Conservation (phyloP, 2,888 invertebrate species). For the Rhynchonema sp. region DNA sequence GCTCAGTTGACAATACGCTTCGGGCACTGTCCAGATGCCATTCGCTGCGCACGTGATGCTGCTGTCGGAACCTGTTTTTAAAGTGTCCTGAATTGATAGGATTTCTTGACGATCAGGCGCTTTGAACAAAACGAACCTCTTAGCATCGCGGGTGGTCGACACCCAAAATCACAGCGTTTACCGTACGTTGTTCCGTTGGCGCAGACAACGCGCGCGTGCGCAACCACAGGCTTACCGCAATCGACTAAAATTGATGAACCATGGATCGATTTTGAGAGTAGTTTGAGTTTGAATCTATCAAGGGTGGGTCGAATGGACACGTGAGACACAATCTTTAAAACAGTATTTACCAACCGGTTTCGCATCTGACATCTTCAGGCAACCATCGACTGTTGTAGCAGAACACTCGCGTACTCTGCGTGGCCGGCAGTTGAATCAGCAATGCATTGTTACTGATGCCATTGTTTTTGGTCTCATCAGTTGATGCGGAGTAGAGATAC, state of each 20-base stretch:
- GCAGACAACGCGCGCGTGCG: constrained; percentile 2
- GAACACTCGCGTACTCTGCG: neutral
- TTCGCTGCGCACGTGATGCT: neutral
- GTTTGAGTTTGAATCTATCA: too few relatives aligned
- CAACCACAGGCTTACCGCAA: constrained; percentile 2
- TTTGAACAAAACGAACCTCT: neutral
- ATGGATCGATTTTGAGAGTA: too few relatives aligned
- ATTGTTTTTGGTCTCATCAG: too few relatives aligned
- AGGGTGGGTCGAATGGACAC: too few relatives aligned
- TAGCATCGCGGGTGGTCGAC: neutral
- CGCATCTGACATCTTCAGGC: neutral
- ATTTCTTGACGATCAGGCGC: neutral
- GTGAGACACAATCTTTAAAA: too few relatives aligned
- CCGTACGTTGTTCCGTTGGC: constrained; percentile 4
- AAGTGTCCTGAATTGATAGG: too few relatives aligned
- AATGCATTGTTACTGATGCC: too few relatives aligned
- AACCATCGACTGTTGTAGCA: neutral
- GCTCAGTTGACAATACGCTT: constrained; percentile 4
- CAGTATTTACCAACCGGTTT: neutral
- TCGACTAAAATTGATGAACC: too few relatives aligned
- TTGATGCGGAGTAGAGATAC: too few relatives aligned
- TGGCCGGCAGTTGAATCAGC: too few relatives aligned
- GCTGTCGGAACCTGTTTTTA: neutral
- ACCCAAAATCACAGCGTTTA: neutral
- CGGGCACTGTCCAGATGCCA: constrained; percentile 4